These are phyloP conservation scores for Polypedilum pembai DNA, from an alignment of 1,140 invertebrate genomes.

Conservation along the genomic window DNA sequence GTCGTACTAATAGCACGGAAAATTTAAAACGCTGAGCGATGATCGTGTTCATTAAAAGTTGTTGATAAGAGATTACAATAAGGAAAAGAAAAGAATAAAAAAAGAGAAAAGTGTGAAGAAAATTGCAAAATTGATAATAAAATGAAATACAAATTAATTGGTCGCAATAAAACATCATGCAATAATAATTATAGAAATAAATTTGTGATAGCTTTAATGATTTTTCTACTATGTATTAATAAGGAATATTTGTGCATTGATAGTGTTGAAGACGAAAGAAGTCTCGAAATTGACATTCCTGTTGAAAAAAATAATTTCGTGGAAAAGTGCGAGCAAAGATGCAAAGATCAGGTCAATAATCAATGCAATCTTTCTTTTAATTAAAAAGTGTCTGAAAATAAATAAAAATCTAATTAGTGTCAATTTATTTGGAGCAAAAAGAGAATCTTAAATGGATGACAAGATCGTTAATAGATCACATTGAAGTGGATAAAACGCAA, in stretches of 20 bases:
- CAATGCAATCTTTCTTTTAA: not conserved
- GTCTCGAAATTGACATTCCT: not conserved
- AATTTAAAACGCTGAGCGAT: constrained; percentile 10
- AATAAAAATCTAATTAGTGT: not conserved
- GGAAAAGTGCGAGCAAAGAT: not conserved
- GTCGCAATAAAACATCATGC: not conserved
- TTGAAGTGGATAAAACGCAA: not conserved
- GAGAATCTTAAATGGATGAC: not conserved
- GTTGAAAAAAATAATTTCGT: not conserved
- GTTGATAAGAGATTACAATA: not conserved
- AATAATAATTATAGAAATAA: constrained; percentile 9
- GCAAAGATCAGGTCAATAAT: constrained; percentile 21
- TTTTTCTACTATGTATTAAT: not conserved
- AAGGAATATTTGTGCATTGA: not conserved
- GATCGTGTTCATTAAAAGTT: not conserved
- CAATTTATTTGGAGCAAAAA: not conserved
- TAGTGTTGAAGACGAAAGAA: not conserved
- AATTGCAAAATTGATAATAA: constrained; percentile 6
- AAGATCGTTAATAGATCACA: not conserved
- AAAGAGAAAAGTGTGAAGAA: not conserved
- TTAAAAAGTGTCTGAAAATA: not conserved
- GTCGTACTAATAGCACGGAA: not conserved
- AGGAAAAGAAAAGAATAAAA: not conserved
- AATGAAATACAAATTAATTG: constrained; percentile 20
- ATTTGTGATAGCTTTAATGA: not conserved